Evolutionary conservation across 2,113 vertebrate genomes (phyloP).

Genomic region (Ginglymostoma cirratum): DNA sequence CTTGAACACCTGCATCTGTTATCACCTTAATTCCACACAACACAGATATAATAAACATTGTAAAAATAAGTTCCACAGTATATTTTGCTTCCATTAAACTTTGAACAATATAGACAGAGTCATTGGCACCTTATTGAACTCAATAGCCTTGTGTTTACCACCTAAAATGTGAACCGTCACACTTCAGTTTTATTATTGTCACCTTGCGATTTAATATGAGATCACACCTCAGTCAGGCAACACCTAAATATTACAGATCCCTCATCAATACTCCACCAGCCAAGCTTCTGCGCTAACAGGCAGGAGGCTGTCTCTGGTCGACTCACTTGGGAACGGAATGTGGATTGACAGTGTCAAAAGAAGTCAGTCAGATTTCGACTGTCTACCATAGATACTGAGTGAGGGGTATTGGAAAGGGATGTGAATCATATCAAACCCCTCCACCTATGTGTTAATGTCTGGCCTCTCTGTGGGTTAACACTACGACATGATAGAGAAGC

Average conservation of each 20-base stretch:
- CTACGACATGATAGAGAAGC: too few species aligned
- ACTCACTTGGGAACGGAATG: background rate
- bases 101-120: background rate
- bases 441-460: too few species aligned
- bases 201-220: background rate
- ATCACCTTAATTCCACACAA: background rate
- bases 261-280: too few species aligned
- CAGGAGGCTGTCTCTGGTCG: background rate
- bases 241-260: background rate
- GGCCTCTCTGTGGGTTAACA: too few species aligned
- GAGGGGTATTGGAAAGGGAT: background rate
- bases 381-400: background rate
- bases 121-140: background rate
- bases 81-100: background rate
- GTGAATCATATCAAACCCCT: background rate
- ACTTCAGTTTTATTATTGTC: background rate
- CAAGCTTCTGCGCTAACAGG: background rate
- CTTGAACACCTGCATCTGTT: background rate
- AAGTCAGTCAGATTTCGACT: background rate
- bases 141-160: background rate
- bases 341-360: background rate
- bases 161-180: background rate
- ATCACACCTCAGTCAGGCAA: background rate
- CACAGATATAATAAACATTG: background rate
- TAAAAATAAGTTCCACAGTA: background rate